Percentiles rank a stretch among this genome's conserved stretches.
These are phyloP conservation scores for Setipinna tenuifilis DNA, from an alignment of 2,797 vertebrate species.

Conservation along the genomic window DNA sequence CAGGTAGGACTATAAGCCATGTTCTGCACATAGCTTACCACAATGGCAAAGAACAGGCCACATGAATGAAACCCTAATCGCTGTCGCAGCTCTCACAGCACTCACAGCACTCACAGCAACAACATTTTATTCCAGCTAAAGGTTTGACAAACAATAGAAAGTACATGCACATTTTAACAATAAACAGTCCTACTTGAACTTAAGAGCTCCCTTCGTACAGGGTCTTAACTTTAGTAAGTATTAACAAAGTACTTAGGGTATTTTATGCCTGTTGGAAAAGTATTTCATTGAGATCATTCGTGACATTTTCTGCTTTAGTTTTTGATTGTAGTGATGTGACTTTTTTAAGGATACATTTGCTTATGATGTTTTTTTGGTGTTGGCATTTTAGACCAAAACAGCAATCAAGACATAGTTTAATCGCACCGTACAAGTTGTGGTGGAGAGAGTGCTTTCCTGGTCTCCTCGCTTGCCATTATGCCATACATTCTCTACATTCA, in stretches of 20 bases:
- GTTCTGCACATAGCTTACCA: neutral
- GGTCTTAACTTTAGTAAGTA: neutral
- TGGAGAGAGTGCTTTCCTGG: no score
- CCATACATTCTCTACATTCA: slow-evolving; percentile 17
- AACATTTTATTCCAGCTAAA: neutral
- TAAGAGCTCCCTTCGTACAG: neutral
- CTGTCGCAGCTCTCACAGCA: neutral
- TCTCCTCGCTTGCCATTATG: neutral
- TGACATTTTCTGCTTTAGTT: no score
- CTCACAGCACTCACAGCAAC: neutral
- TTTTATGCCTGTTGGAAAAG: no score
- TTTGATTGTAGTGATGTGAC: no score
- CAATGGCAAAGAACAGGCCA: neutral
- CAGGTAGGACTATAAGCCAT: neutral
- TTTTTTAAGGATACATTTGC: no score
- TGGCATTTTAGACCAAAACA: no score
- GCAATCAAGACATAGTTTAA: no score
- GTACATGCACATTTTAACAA: neutral
- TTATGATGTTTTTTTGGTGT: no score
- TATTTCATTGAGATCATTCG: no score
- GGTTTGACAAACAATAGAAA: neutral
- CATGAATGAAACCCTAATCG: neutral
- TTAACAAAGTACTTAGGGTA: no score
- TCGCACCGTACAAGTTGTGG: no score
- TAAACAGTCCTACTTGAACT: neutral